A percentile compares a stretch with the other conserved stretches of the same genome.
Conservation (phyloP, 1,140 invertebrate species). For the Drosophila prosaltans region DNA sequence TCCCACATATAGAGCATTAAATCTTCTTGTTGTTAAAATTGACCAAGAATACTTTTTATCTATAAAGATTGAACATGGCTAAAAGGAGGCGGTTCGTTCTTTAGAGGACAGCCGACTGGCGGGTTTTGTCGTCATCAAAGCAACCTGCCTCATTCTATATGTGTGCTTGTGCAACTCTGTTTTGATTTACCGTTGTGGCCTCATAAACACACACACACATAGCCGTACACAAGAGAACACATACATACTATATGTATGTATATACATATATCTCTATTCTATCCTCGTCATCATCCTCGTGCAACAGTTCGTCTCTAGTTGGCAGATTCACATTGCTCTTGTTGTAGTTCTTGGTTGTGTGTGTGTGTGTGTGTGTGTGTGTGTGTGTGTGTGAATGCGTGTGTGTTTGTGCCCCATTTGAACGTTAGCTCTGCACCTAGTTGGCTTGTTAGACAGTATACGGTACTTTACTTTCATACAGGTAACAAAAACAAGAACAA, state of each 20-base stretch:
- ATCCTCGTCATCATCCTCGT: conserved; percentile 45
- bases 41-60: conserved; percentile 25
- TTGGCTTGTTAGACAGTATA: conserved; percentile 74
- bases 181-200: conserved; percentile 80
- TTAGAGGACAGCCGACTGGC: conserved; percentile 25
- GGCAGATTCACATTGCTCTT: conserved; percentile 42
- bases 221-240: conserved; percentile 8
- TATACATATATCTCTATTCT: conserved; percentile 34
- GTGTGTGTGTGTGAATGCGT: conserved; percentile 27
- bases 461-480: conserved; percentile 61
- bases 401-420: conserved; percentile 59
- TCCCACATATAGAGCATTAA: background rate
- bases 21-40: background rate
- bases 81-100: conserved; percentile 26
- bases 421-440: conserved; percentile 69
- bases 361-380: conserved; percentile 35
- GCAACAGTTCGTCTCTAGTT: conserved; percentile 29
- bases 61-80: conserved; percentile 54
- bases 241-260: conserved; percentile 13
- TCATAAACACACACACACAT: conserved; percentile 32
- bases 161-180: conserved; percentile 32
- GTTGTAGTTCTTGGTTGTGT: conserved; percentile 35
- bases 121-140: conserved; percentile 65
- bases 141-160: conserved; percentile 26
- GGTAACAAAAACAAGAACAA: conserved; percentile 23